Percentiles rank a stretch among this genome's conserved stretches.
These are phyloP conservation scores for Charina bottae DNA, from an alignment of 2,113 vertebrate species.

Conservation along the genomic window DNA sequence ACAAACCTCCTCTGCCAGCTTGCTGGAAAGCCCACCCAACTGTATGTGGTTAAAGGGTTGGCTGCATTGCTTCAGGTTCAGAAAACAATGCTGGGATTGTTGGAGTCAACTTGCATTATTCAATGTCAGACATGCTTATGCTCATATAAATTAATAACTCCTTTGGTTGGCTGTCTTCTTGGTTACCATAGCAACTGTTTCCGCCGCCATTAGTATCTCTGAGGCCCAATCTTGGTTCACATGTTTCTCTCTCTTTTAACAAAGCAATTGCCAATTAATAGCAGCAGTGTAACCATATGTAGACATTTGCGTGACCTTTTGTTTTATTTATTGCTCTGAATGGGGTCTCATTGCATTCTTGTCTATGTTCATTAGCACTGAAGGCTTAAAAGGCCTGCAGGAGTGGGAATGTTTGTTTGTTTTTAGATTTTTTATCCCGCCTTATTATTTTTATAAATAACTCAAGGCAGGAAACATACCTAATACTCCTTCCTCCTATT, in stretches of 20 bases:
- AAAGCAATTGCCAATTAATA: constrained; percentile 65
- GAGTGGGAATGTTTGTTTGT: not conserved
- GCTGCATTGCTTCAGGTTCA: constrained; percentile 34
- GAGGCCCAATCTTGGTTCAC: constrained; percentile 76
- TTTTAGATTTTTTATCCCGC: no score
- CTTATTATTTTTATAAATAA: no score
- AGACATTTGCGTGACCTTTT: constrained; percentile 41
- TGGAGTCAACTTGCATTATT: constrained; percentile 66
- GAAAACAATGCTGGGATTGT: constrained; percentile 28
- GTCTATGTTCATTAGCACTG: accelerated
- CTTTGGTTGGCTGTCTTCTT: constrained; percentile 75
- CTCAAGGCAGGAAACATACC: no score
- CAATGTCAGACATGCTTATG: constrained; percentile 66
- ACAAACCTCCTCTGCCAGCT: accelerated
- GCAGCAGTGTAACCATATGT: constrained; percentile 40
- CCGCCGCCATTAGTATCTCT: constrained; percentile 80
- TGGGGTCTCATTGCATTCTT: not conserved
- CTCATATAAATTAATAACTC: constrained; percentile 82
- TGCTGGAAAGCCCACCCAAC: constrained; percentile 29
- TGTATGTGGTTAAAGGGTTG: accelerated
- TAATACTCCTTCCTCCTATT: no score
- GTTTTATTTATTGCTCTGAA: constrained; percentile 37
- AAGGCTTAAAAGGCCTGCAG: not conserved
- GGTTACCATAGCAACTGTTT: constrained; percentile 85
- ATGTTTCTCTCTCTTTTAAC: constrained; percentile 65